phyloP scores from a whole-genome alignment of 1,140 invertebrate genomes.

The Xylocopa sonorina region DNA sequence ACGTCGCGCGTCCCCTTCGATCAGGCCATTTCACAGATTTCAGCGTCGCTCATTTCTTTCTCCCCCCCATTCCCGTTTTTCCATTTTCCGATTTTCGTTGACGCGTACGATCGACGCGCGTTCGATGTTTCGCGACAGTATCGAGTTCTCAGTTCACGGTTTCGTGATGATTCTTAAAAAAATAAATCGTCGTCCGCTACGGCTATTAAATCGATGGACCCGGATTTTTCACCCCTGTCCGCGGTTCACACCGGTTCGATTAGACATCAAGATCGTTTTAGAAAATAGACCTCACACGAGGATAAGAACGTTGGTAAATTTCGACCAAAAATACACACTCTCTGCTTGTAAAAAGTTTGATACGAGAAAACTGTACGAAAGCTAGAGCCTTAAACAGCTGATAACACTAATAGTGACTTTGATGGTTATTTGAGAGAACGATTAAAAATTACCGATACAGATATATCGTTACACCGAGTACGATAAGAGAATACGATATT shows the following conservation, averaged over 20 bases:
- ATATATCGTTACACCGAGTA: constrained; percentile 43
- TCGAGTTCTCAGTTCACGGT: neutral
- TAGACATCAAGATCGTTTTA: constrained; percentile 30
- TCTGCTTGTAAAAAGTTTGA: neutral
- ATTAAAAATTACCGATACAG: constrained; percentile 48
- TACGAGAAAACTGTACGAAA: constrained; percentile 25
- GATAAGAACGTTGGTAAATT: neutral
- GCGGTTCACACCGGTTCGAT: constrained; percentile 3
- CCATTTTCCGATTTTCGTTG: constrained; percentile 23
- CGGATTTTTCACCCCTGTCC: constrained; percentile 6
- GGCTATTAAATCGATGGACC: constrained; percentile 35
- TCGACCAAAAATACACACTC: constrained; percentile 20
- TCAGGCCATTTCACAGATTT: constrained; percentile 28
- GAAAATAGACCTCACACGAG: neutral
- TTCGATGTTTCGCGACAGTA: constrained; percentile 24
- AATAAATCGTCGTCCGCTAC: constrained; percentile 55
- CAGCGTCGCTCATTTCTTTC: neutral
- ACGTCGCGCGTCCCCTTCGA: neutral
- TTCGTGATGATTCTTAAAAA: constrained; percentile 50
- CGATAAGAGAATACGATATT: constrained; percentile 24
- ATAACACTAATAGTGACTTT: constrained; percentile 15
- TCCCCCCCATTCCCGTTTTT: neutral
- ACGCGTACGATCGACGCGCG: constrained; percentile 7
- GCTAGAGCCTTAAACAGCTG: neutral
- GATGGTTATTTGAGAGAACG: constrained; percentile 27